phyloP scores from a whole-genome alignment of 2,888 invertebrate genomes.

The Perithous albicinctus region DNA sequence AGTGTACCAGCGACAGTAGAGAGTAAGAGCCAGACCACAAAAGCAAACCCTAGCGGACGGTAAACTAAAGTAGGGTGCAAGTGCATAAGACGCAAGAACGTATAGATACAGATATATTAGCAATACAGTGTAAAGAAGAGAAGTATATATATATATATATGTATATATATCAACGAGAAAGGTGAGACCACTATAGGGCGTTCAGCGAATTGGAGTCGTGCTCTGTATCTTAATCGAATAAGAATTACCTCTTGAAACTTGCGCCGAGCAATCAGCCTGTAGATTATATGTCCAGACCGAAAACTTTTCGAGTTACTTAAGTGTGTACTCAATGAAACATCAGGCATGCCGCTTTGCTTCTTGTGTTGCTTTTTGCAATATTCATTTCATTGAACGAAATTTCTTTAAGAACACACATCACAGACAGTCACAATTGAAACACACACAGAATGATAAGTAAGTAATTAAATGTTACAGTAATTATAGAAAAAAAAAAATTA shows the following conservation, averaged over 20 bases:
- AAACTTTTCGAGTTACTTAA: background rate
- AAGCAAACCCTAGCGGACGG: conserved; percentile 26
- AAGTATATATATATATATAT: too few species aligned
- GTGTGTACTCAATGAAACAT: background rate
- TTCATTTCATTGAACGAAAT: too few species aligned
- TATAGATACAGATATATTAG: conserved; percentile 21
- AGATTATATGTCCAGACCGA: background rate
- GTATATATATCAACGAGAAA: conserved; percentile 72
- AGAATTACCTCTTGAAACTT: conserved; percentile 69
- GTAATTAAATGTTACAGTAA: too few species aligned
- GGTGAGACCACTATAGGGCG: conserved; percentile 74
- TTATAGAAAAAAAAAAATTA: too few species aligned
- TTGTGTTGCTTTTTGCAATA: too few species aligned
- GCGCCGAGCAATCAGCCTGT: conserved; percentile 17
- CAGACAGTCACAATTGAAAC: too few species aligned
- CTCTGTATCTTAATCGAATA: conserved; percentile 79
- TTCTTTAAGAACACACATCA: too few species aligned
- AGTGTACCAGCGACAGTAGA: conserved; percentile 33
- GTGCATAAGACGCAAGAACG: conserved; percentile 13
- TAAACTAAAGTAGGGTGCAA: conserved; percentile 45
- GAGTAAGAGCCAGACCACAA: conserved; percentile 30
- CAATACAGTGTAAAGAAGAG: conserved; percentile 48
- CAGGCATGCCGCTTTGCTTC: too few species aligned
- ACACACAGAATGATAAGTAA: too few species aligned
- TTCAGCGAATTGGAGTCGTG: conserved; percentile 82